Evolutionary conservation across 1,140 invertebrate species (phyloP), one percentile per base, ranked within the genome.

Genomic region (Hypsibius dujardini): DNA sequence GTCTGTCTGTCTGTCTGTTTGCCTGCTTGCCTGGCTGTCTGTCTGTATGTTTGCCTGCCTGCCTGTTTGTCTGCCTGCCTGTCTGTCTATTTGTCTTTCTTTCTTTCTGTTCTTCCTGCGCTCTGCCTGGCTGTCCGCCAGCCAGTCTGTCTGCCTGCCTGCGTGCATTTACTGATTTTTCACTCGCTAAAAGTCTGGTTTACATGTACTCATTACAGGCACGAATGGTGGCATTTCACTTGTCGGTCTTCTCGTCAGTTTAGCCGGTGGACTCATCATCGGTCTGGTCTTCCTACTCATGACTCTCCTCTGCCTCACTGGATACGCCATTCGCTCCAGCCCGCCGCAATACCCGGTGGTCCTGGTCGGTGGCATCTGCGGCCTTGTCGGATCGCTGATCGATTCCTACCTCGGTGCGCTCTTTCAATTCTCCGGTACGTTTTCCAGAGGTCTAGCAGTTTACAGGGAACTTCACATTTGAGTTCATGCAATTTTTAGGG

Each of bases 401-500:
- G 90, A 93, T 80, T 93, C 90, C 0, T 71, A 90, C 15, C 79
- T 93, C 60, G 90, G 91, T 47, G 90, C 90, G 7, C 87, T 87
- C 12, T 77, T 91, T 47, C 90, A 92, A 79, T 93, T 86, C 79
- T 90, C 89, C 74, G 90, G 89, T 88, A 81, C 78, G 28, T 28
- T 28, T 28, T 28, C 28, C 28, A 28, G 28, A 28, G 28, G 28
- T 28, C 28, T 28, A 28, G 28, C 28, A 28, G 28, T 28, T 28
- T 28, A 28, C 28, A 28, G 28, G 28, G 28, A 28, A 28, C 28
- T 28, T 28, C 28, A 28, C 28, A 28, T 28, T 28, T 28, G 28
- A 28, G 28, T 28, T 28, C 28, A 28, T 28, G 28, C 28, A 28
- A 28, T 28, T 28, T 28, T 28, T 77, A 89, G 88, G 89, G 71